Evolutionary conservation across 2,888 invertebrate species (phyloP), one percentile per base, ranked within the genome.

Genomic region (Ypsolopha sequella): DNA sequence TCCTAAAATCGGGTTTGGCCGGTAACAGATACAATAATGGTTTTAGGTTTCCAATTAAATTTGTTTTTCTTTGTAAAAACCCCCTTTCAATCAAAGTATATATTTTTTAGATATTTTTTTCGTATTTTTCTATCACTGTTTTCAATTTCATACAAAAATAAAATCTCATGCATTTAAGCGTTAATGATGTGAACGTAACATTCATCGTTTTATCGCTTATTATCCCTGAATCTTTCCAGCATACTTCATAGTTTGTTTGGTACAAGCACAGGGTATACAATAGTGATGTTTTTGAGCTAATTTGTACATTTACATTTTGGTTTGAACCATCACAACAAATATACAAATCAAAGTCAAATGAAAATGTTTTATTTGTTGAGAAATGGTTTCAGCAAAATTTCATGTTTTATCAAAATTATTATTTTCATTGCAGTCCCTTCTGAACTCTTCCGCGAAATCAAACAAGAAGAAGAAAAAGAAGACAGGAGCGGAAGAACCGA

Each of bases 391-490:
- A 3, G 10, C 48, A n/a, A 6, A 0, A 39, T 9, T 35, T 35
- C 50, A 34, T 11, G 11, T 33, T 43, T 49, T 14, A 34, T 33
- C 46, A 11, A 51, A 47, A 9, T 36, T 34, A 47, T 41, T 11
- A 34, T 56, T 53, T 36, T 38, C 36, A 48, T 46, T 13, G 36
- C 81, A 93, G 92, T 85, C 91, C 55, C 88, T 95, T 56, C 86
- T 96, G 63, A 91, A 91, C 70, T 91, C 92, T 55, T 92, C 93
- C 11, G 93, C 94, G 56, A 96, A 95, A 78, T 88, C 94, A 33
- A 94, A 93, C 63, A 96, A 96, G 85, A 96, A 95, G 91, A 95
- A 95, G 90, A 95, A 95, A 92, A 94, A 94, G 91, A 91, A 92
- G 58, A 90, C 91, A 59, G 82, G 88, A 51, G 81, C 88, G 59